phyloP scores from a whole-genome alignment of 2,113 vertebrate species.

The Tupaia chinensis region DNA sequence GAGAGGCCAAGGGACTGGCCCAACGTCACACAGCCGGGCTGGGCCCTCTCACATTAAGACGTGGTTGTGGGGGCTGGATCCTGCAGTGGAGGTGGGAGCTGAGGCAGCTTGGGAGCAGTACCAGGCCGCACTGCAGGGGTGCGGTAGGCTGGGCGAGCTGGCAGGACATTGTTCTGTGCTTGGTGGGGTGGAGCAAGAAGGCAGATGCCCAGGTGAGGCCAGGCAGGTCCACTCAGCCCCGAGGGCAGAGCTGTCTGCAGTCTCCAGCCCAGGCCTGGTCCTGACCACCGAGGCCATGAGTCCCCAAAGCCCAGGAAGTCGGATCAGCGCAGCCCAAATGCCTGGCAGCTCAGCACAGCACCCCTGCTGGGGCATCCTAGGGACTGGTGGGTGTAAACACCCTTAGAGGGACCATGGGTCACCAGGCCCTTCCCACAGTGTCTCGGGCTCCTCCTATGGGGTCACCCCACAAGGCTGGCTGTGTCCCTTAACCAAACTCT shows the following conservation, averaged over 20 bases:
- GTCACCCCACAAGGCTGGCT: background rate
- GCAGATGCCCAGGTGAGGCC: background rate
- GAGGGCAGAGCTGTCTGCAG: background rate
- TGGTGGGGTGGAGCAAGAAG: background rate
- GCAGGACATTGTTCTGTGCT: background rate
- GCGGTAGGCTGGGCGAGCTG: background rate
- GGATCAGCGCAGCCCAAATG: background rate
- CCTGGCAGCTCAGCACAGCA: background rate
- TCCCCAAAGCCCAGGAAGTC: conserved; percentile 1
- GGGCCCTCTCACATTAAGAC: background rate
- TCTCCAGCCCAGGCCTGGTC: background rate
- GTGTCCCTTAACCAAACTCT: background rate
- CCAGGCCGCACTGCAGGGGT: background rate
- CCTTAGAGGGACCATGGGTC: background rate
- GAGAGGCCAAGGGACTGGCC: background rate
- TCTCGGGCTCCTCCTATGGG: background rate
- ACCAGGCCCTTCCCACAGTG: background rate
- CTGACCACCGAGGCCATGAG: background rate
- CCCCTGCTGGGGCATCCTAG: background rate
- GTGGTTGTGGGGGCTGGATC: background rate
- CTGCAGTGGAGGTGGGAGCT: background rate
- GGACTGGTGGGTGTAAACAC: background rate
- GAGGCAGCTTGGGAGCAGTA: background rate
- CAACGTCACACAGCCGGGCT: background rate
- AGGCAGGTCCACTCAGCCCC: background rate